Evolutionary conservation across 2,888 invertebrate genomes (phyloP), one percentile per base, ranked within the genome.

Genomic region (Pterobdella sp.): DNA sequence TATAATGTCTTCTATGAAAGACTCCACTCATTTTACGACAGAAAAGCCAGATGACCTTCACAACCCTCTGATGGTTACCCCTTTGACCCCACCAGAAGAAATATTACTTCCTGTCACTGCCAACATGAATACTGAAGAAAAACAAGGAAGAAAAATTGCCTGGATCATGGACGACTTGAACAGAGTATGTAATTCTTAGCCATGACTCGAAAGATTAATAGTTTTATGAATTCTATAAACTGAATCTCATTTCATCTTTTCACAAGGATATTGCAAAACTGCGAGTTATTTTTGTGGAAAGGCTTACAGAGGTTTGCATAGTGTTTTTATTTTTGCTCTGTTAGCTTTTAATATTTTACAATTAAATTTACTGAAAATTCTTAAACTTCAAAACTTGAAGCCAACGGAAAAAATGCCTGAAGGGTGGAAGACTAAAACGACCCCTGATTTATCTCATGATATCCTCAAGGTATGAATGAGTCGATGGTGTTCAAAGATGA

Each of bases 141-240:
- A 63, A 31, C 71, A 71, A 36, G 71, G 71, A 18, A 60, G 71
- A 29, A 71, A 71, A 35, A 71, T 71, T 26, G 52, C 71, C 2
- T 71, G 71, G 71, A 60, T 71, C 63, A 71, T 71, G 71, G 71
- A 71, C 34, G 71, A 71, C 63, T 36, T 71, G 36, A 60, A 63
- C n/a, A 60, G 71, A 32, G 71, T 65, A 3, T n/a, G 52, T 49
- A n/a, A 18, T n/a, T n/a, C n/a, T n/a, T n/a, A n/a, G n/a, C n/a
- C n/a, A n/a, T n/a, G n/a, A n/a, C n/a, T n/a, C n/a, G n/a, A n/a
- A n/a, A n/a, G n/a, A n/a, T n/a, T n/a, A n/a, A n/a, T n/a, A n/a
- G n/a, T n/a, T n/a, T n/a, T n/a, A n/a, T n/a, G n/a, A n/a, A n/a
- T n/a, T n/a, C n/a, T n/a, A n/a, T n/a, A n/a, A n/a, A n/a, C n/a